Conservation (phyloP, 2,113 vertebrate species). For the Aix galericulata region DNA sequence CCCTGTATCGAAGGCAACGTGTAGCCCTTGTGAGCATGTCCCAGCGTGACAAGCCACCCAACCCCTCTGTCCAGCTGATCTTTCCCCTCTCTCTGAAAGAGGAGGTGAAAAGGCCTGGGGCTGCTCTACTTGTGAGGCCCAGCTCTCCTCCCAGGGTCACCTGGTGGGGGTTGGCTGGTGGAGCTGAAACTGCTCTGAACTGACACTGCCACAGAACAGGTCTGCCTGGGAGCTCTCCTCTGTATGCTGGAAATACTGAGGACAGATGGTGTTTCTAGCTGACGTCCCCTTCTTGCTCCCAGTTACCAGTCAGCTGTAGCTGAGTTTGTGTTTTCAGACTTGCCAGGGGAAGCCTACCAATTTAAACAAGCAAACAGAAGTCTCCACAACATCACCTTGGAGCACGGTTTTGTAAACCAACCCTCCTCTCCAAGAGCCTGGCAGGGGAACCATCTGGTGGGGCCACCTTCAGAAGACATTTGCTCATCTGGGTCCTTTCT, state of each 20-base stretch:
- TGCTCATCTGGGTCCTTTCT: background rate
- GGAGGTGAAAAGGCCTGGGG: background rate
- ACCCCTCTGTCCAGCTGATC: background rate
- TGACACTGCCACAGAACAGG: background rate
- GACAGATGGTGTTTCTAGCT: background rate
- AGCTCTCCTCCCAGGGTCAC: background rate
- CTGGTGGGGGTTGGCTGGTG: background rate
- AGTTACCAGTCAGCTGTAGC: background rate
- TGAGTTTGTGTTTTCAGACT: background rate
- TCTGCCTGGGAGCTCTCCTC: background rate
- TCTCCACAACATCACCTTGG: background rate
- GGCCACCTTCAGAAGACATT: background rate
- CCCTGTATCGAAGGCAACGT: background rate
- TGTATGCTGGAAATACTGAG: background rate
- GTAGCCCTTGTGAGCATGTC: background rate
- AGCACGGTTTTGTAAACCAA: background rate
- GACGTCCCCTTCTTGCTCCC: background rate
- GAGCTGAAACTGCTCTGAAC: background rate
- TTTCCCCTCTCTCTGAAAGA: background rate
- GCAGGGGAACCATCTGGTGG: background rate
- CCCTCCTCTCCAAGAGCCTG: background rate
- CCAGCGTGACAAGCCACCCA: background rate
- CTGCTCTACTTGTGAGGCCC: rapidly evolving
- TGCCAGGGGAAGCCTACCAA: background rate
- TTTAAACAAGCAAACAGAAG: background rate